Evolutionary conservation across 2,888 invertebrate species (phyloP).

Genomic region (Lumbricus terrestris): DNA sequence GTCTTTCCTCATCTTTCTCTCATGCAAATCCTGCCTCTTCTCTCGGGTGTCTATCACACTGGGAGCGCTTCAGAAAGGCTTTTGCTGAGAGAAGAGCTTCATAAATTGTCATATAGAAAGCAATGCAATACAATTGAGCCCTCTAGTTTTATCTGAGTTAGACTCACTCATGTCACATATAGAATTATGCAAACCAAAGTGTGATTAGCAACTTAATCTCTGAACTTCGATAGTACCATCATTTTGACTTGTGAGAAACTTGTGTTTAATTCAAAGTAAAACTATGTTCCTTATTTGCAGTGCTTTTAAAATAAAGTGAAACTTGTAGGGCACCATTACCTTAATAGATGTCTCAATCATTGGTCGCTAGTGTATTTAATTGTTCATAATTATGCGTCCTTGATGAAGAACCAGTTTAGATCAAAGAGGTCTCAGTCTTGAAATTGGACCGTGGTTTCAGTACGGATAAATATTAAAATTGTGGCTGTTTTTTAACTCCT

Average conservation of each 20-base stretch:
- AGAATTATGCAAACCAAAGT: too few relatives aligned
- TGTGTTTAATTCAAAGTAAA: background rate
- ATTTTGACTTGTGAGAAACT: background rate
- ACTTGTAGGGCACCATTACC: background rate
- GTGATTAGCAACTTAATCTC: too few relatives aligned
- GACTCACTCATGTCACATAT: too few relatives aligned
- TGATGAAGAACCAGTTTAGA: background rate
- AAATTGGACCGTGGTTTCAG: background rate
- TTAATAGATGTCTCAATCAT: background rate
- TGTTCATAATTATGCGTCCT: background rate
- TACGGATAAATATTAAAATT: background rate
- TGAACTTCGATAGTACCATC: background rate
- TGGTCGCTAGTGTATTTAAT: too few relatives aligned
- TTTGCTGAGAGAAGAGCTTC: too few relatives aligned
- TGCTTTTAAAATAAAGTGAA: background rate
- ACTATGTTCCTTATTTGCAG: background rate
- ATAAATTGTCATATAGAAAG: too few relatives aligned
- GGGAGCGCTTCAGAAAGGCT: too few relatives aligned
- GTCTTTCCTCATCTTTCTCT: too few relatives aligned
- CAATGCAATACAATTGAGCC: too few relatives aligned
- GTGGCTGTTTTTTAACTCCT: background rate
- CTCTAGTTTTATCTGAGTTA: too few relatives aligned
- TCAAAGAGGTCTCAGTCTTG: background rate
- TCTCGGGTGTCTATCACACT: too few relatives aligned
- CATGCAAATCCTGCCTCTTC: too few relatives aligned